phyloP scores from a whole-genome alignment of 2,797 vertebrate species.

The Varecia variegata region DNA sequence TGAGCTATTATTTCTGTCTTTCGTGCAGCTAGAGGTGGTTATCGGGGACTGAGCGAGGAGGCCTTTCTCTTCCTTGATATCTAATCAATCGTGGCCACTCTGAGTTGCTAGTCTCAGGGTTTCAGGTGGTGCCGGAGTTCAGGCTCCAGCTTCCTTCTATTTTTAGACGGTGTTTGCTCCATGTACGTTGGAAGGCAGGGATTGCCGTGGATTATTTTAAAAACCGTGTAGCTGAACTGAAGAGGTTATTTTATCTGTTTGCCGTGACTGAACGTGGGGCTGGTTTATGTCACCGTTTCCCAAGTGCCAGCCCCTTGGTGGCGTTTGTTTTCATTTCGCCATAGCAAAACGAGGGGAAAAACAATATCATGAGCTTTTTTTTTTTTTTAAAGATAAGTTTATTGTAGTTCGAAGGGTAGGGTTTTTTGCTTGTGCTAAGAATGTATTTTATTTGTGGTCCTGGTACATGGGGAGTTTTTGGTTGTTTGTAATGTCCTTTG shows the following conservation, averaged over 20 bases:
- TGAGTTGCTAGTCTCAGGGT: neutral
- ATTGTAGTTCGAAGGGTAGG: neutral
- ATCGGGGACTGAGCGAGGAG: neutral
- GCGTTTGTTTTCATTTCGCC: neutral
- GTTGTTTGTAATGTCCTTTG: neutral
- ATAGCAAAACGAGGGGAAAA: neutral
- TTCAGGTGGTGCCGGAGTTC: too few relatives aligned
- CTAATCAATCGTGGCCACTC: rapidly evolving
- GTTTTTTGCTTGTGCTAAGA: neutral
- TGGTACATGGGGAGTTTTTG: neutral
- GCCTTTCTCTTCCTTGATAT: neutral
- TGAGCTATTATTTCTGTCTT: neutral
- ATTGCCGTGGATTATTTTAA: neutral
- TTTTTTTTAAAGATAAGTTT: neutral
- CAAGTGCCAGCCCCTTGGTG: neutral
- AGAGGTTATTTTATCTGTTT: neutral
- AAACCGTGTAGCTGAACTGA: neutral
- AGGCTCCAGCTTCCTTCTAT: neutral
- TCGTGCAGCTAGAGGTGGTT: neutral
- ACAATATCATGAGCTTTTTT: neutral
- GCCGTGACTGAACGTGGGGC: neutral
- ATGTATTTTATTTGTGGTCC: neutral
- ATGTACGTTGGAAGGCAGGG: neutral
- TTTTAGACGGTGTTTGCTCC: neutral
- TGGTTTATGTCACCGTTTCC: neutral